Base-by-base conservation (phyloP, 2,113 vertebrate genomes). In the Saccopteryx bilineata region DNA sequence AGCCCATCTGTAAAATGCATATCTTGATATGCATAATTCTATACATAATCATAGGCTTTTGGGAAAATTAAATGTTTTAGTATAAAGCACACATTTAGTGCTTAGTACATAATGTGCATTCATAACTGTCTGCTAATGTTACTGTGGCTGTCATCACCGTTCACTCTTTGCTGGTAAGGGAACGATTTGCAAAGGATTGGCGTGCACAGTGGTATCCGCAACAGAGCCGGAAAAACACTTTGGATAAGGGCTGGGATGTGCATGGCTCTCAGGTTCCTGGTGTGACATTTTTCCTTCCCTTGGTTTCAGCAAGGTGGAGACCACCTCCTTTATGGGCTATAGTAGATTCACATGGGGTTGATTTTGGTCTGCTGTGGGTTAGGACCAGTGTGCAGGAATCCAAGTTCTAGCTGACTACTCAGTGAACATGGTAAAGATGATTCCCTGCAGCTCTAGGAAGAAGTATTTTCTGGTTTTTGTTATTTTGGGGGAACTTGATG, bases 401-500 rank as follows among this genome's bases (percentile, higher is more conserved):
- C 33, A 46, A 86, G 78, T 92, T 84, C 28, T 17, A 72, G 33
- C 9, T 69, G 90, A 92, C 82, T 75, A 9, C 78, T 88, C 63
- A 54, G 61, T 65, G 72, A 74, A 78, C 56, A 65, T 79, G 82
- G 86, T 5, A 19, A 85, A 60, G 82, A 88, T n/a, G 95, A 72
- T 87, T 94, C 58, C 68, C 66, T 68, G 7, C 1, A 26, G 74
- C 48, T 90, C 58, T 91, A 93, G 93, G 89, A 94, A 92, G 76
- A 96, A 92, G 78, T 39, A 39, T 54, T 65, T 93, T 90, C 87
- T 93, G 66, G 3, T 7, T 56, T 80, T 94, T 89, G 93, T 94
- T 97, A 75, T 88, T 97, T 96, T 94, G 92, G 93, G 93, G 93
- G 85, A 96, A 79, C 58, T 89, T 85, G 69, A 78, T 52, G 63